These are phyloP conservation scores for Calycopis cecrops DNA, from an alignment of 1,140 invertebrate genomes.

Conservation along the genomic window DNA sequence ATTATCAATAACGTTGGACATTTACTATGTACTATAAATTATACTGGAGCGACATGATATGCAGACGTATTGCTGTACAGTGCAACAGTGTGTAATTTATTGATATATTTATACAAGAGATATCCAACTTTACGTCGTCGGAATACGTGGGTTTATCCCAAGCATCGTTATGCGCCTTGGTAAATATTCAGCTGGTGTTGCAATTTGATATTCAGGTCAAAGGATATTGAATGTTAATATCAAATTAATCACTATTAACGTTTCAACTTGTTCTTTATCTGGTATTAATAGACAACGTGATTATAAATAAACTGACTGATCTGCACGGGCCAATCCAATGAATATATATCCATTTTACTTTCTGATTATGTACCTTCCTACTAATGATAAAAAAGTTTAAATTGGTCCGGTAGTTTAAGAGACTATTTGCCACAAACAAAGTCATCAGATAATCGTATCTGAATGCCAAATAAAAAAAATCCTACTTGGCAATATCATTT, in stretches of 20 bases:
- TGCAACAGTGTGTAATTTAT: slow-evolving; percentile 4
- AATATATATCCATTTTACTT: no score
- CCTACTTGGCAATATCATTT: no score
- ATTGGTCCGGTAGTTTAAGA: no score
- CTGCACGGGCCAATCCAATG: no score
- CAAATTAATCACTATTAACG: background rate
- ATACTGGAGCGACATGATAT: slow-evolving; percentile 15
- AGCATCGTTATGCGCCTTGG: background rate
- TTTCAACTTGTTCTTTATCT: background rate
- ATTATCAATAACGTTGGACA: slow-evolving; percentile 18
- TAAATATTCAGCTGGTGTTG: slow-evolving; percentile 1
- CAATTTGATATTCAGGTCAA: slow-evolving; percentile 14
- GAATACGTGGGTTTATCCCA: background rate
- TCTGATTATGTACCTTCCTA: no score
- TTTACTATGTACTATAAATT: slow-evolving; percentile 14
- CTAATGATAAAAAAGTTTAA: no score
- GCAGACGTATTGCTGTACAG: slow-evolving; percentile 18
- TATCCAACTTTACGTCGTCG: background rate
- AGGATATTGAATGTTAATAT: slow-evolving; percentile 10
- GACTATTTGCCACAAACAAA: no score
- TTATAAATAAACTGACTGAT: no score
- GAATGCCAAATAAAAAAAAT: no score
- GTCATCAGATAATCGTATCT: no score
- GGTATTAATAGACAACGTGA: no score
- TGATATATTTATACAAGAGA: background rate